Percentiles rank a stretch among this genome's conserved stretches.
Evolutionary conservation across 2,113 vertebrate genomes (phyloP).

Genomic region (Chloropsis cyanopogon): DNA sequence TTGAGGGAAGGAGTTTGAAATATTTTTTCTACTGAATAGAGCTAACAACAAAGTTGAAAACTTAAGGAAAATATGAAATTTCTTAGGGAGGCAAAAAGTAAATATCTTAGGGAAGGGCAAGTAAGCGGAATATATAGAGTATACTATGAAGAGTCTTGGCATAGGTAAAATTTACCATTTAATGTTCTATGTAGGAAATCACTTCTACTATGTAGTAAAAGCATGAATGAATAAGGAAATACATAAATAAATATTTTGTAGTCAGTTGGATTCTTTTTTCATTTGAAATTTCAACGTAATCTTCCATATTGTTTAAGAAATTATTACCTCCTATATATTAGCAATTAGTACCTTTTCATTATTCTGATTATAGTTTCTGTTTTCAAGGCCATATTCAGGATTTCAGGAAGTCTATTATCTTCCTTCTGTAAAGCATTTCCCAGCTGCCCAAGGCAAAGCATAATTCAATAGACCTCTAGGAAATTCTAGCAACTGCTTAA

Average conservation of each 20-base stretch:
- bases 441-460: neutral
- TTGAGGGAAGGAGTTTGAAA: neutral
- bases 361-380: neutral
- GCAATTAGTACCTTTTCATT: neutral
- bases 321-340: neutral
- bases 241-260: neutral
- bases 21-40: neutral
- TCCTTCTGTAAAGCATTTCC: neutral
- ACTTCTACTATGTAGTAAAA: neutral
- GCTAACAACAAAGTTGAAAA: neutral
- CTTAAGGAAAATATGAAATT: neutral
- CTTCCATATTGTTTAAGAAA: neutral
- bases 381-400: neutral
- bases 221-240: neutral
- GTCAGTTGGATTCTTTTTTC: neutral
- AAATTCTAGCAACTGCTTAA: neutral
- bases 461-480: neutral
- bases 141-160: neutral
- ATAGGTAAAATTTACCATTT: neutral
- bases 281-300: neutral
- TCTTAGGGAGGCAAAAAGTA: neutral
- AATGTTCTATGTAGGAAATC: neutral
- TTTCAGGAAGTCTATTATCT: neutral
- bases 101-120: neutral
- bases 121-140: neutral